Base-by-base conservation (phyloP, 2,797 vertebrate genomes). In the Rachycentron canadum region DNA sequence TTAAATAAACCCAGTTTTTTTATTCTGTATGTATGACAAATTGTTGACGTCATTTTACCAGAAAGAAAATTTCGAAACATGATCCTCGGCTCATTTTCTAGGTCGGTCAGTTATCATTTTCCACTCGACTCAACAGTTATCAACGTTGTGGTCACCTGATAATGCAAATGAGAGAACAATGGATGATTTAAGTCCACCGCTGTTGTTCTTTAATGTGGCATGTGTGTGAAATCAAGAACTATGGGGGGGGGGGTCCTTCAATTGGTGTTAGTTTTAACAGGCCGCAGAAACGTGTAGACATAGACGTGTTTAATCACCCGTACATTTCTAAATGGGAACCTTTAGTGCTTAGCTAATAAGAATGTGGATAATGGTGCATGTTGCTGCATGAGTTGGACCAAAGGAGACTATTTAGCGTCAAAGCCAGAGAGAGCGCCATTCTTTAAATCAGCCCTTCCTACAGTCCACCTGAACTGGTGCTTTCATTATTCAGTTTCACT, bases 221-320 rank as follows among this genome's bases (percentile, higher is more conserved):
- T n/a, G n/a, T 0, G 17, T 45, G 19, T 45, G 43, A 45, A 45
- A 45, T 49, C n/a, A 7, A 47, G 11, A 47, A 21, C 45, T 47
- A 30, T 9, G 25, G 14, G 25, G 52, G 14, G 40, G 41, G 40
- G 16, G 41, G 7, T 30, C 1, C 11, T 16, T 5, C 17, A 53
- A 53, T 28, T 53, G 17, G n/a, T n/a, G 8, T 56, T 10, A 19
- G 28, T 34, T 36, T 30, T 34, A 11, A 21, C n/a, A n/a, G 30
- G 55, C 40, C 30, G 14, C 12, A 19, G 25, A 50, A 64, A 56
- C 26, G n/a, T 28, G 23, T 30, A 30, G 43, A 17, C 23, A 21
- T 21, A 45, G 19, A 45, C 43, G 3, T 21, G 63, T 66, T 73
- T 72, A 75, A 79, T 64, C 57, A 9, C 4, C 68, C 63, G 2